Conservation (phyloP, 92 coral and sea anemone genomes). For the Epizoanthus rinbou region DNA sequence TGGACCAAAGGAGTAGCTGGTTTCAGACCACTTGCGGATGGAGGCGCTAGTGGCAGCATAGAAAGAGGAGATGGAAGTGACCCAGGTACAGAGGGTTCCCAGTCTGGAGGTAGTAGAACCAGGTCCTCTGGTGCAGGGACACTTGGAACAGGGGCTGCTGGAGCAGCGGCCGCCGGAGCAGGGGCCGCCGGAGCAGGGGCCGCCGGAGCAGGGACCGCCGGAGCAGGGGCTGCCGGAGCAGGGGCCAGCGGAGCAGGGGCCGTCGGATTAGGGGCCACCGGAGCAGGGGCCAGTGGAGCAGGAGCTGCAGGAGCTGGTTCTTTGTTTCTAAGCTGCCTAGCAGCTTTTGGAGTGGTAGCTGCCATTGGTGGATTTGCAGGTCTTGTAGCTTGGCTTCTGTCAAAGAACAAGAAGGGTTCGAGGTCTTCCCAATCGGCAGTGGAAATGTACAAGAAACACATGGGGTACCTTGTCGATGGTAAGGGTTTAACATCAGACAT, state of each 20-base stretch:
- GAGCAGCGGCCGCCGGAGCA: too few species aligned
- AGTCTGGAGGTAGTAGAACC: background rate
- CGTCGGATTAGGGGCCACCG: too few species aligned
- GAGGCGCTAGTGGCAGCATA: background rate
- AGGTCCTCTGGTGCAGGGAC: background rate
- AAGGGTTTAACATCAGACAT: background rate
- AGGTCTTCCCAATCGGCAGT: conserved; percentile 12
- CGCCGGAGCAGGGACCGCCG: too few species aligned
- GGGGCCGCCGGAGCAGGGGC: too few species aligned
- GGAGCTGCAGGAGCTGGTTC: too few species aligned
- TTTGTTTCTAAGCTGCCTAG: too few species aligned
- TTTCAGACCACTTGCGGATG: background rate
- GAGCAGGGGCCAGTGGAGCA: too few species aligned
- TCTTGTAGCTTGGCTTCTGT: conserved; percentile 6
- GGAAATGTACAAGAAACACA: background rate
- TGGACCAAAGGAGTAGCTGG: background rate
- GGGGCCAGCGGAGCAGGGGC: too few species aligned
- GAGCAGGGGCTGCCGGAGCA: too few species aligned
- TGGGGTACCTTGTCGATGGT: background rate
- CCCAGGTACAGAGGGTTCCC: background rate
- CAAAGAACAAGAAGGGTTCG: background rate
- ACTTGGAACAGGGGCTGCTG: too few species aligned
- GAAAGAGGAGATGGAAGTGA: background rate
- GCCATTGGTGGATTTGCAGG: background rate
- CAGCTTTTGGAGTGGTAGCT: too few species aligned